Conservation (phyloP, 2,797 vertebrate species). For the Siniperca scherzeri region DNA sequence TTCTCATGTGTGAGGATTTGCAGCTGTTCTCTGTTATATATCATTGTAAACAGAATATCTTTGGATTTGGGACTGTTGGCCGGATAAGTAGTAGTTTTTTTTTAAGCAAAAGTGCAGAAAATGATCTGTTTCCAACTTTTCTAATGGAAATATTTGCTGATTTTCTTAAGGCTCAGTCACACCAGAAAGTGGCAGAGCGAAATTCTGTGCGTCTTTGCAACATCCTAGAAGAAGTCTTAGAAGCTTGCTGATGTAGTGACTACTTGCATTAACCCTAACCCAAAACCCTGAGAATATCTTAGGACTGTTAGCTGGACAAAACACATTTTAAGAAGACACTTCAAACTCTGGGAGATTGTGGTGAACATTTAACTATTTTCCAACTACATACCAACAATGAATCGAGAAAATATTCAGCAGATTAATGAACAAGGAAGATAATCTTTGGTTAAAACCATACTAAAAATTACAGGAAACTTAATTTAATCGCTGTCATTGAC, state of each 20-base stretch:
- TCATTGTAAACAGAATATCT: not conserved
- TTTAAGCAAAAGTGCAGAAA: not conserved
- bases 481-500: not conserved
- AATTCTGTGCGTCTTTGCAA: not conserved
- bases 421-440: not conserved
- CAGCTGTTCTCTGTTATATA: too few species aligned
- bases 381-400: not conserved
- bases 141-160: not conserved
- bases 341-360: not conserved
- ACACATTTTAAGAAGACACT: not conserved
- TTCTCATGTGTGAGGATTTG: too few species aligned
- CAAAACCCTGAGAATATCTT: not conserved
- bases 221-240: not conserved
- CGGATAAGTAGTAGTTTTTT: not conserved
- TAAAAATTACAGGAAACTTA: not conserved
- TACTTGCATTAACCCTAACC: conserved; percentile 3
- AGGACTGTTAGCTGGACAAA: not conserved
- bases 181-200: not conserved
- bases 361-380: not conserved
- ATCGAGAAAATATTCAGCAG: not conserved
- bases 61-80: not conserved
- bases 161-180: not conserved
- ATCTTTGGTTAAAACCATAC: not conserved
- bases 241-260: not conserved
- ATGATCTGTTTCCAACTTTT: not conserved